These are phyloP conservation scores for Lycophotia porphyrea DNA, from an alignment of 2,888 invertebrate genomes.

Conservation along the genomic window DNA sequence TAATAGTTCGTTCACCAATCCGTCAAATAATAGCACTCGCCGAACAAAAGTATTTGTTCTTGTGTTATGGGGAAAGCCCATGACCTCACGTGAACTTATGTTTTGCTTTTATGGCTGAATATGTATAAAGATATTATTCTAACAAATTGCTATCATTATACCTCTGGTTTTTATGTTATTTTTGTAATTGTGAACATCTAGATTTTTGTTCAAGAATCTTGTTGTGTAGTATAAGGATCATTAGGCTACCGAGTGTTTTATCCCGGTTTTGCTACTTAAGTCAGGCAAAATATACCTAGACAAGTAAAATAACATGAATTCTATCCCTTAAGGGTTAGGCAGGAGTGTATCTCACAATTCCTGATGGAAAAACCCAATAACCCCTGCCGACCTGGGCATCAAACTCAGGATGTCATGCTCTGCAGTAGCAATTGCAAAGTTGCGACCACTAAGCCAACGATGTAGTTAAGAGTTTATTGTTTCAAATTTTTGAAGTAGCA, in stretches of 20 bases:
- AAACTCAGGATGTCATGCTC: no score
- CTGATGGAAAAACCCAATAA: no score
- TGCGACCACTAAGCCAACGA: no score
- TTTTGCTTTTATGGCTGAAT: constrained; percentile 49
- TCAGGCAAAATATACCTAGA: neutral
- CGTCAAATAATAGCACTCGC: constrained; percentile 15
- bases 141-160: constrained; percentile 52
- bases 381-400: no score
- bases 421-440: no score
- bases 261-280: neutral
- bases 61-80: constrained; percentile 49
- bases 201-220: constrained; percentile 15
- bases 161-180: constrained; percentile 7
- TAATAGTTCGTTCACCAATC: constrained; percentile 12
- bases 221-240: neutral
- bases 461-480: no score
- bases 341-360: no score
- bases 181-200: neutral
- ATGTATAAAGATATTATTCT: constrained; percentile 51
- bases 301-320: no score
- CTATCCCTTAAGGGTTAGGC: no score
- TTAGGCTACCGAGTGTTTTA: neutral
- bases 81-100: constrained; percentile 50
- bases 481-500: no score
- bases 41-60: constrained; percentile 44